Evolutionary conservation across 2,888 invertebrate species (phyloP), one percentile per base, ranked within the genome.

Genomic region (Argyresthia albistria): DNA sequence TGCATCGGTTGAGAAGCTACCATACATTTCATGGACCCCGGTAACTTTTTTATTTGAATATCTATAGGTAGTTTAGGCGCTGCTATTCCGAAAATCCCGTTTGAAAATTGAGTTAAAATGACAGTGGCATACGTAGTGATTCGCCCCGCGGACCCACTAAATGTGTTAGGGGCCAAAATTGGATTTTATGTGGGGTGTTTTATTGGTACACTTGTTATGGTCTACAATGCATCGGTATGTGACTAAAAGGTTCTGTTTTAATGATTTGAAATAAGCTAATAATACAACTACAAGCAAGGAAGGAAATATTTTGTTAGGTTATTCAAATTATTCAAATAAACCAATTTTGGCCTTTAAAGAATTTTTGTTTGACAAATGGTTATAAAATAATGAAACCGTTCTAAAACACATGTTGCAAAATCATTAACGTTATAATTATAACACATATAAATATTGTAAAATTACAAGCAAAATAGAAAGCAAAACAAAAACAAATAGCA

Each of bases 81-180:
- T 14, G 39, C 37, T 46, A 4, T 37, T 35, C 48, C 46, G 54
- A 51, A 64, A 59, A 60, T 62, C 64, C 63, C 58, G 71, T 73
- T 80, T 76, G 70, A 77, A 84, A 87, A 87, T 87, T 80, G 86
- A 86, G 87, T 87, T 86, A 87, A 86, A 87, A 86, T 82, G 83
- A 84, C 86, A 86, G 84, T 73, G 84, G 82, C 80, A 73, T 80
- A 76, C 77, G 83, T 82, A 82, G 81, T 81, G 86, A 83, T 86
- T 84, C 83, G 80, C 79, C 78, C 75, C 76, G 86, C 75, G 83
- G 86, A 81, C 76, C 83, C 76, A 80, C 83, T 86, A 84, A 76
- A 66, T 72, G 81, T 73, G 80, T 84, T 86, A 86, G 82, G 84
- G 84, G 76, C 66, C 67, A 72, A 80, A 87, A 87, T 86, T 86